phyloP scores from a whole-genome alignment of 2,888 invertebrate genomes.

The Entomobrya proxima region DNA sequence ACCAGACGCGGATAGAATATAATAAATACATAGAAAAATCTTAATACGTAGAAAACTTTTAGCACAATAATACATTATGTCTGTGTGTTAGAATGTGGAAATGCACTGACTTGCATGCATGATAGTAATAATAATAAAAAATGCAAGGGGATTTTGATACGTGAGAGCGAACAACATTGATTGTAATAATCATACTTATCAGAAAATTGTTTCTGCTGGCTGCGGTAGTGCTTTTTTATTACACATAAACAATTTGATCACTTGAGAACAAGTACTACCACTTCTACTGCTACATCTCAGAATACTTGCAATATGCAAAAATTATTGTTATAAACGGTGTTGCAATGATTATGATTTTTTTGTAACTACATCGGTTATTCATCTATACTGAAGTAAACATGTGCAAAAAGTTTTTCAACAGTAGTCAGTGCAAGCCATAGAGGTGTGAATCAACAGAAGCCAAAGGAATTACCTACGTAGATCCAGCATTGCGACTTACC shows the following conservation, averaged over 20 bases:
- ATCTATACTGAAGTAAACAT: not conserved
- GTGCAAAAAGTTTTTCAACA: not conserved
- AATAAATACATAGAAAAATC: not conserved
- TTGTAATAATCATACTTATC: conserved; percentile 34
- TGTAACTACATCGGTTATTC: not conserved
- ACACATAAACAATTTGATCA: conserved; percentile 24
- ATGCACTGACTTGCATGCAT: conserved; percentile 35
- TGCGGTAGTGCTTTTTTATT: conserved; percentile 22
- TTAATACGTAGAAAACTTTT: not conserved
- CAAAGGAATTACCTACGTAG: conserved; percentile 12
- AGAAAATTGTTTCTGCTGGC: conserved; percentile 18
- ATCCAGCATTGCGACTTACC: conserved; percentile 1
- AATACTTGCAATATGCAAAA: not conserved
- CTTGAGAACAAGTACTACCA: not conserved
- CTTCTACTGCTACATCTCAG: not conserved
- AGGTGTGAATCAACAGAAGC: not conserved
- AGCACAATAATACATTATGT: not conserved
- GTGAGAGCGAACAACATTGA: conserved; percentile 37
- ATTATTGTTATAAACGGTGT: conserved; percentile 17
- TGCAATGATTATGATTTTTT: conserved; percentile 9
- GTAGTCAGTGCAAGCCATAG: not conserved
- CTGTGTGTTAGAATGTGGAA: conserved; percentile 27
- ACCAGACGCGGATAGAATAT: conserved; percentile 14
- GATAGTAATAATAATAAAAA: conserved; percentile 21
- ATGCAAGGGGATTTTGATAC: conserved; percentile 13